Evolutionary conservation across 2,888 invertebrate species (phyloP), one percentile per base, ranked within the genome.

Genomic region (Tinea trinotella): DNA sequence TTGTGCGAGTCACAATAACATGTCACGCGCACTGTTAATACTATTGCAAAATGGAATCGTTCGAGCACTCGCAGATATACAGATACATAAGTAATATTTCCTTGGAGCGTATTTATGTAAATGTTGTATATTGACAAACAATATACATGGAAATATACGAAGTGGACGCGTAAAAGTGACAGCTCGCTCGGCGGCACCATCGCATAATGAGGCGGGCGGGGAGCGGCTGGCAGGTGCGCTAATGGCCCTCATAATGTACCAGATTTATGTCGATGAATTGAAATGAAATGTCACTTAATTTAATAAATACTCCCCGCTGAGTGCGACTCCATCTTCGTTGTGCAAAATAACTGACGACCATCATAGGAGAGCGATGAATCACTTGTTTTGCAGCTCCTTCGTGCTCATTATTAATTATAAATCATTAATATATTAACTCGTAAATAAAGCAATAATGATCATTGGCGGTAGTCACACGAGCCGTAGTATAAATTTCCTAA

Each of bases 401-500:
- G 75, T 62, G 68, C 81, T 81, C 81, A 61, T 74, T 71, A 79
- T 79, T 76, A 80, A 76, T 78, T 79, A 79, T 78, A 73, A 76
- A 68, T 22, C 15, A 50, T 71, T 75, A 79, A 76, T 79, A 78
- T 80, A 81, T 52, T 30, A 84, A 79, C 70, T 76, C 67, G 62
- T 71, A 73, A 72, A 79, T 83, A 83, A 78, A 78, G 78, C 75
- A 81, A 82, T 83, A 79, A 84, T 81, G 77, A 80, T 71, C 76
- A 75, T 59, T 64, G 74, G 74, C 75, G 66, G 78, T 81, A 80
- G 83, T 81, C 74, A 80, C 71, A 70, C 66, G 84, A 83, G 81
- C 71, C 71, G 50, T n/a, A 76, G 81, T 82, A 83, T 83, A 82
- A 78, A 81, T 84, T 83, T 82, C 79, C 80, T 80, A 83, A 84